Evolutionary conservation across 2,797 vertebrate genomes (phyloP), one percentile per base, ranked within the genome.

Genomic region (Salmo trutta): DNA sequence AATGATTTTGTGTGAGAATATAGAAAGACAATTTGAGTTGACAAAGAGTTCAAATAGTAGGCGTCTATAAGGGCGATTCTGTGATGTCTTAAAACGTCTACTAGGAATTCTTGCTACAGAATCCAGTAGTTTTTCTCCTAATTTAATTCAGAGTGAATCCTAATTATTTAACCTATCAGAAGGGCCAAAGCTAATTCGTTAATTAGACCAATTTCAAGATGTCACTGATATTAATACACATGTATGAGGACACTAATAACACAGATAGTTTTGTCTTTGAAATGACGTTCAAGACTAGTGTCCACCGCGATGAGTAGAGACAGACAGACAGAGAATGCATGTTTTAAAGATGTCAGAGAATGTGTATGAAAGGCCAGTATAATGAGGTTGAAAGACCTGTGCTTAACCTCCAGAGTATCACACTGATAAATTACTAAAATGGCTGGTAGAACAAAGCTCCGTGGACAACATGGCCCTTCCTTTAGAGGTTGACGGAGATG

Each of bases 301-400:
- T 64, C 59, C n/a, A n/a, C n/a, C n/a, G n/a, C n/a, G n/a, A n/a
- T n/a, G n/a, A n/a, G n/a, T n/a, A n/a, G n/a, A n/a, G n/a, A n/a
- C n/a, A 62, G 51, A 47, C 8, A 73, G 51, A 24, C 77, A 72
- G 73, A 52, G 80, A 79, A 74, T 79, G 71, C 83, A 83, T 89
- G 92, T 91, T 93, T 91, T 86, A 91, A 92, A 92, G 90, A 91
- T 93, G 91, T 92, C 90, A 85, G 86, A 0, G 51, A 78, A 41
- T 36, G 77, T 33, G 79, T 91, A 93, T 94, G 91, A 93, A 93
- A 94, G 93, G 71, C 0, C 3, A 0, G 75, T 70, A 82, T 93
- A 94, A 93, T 92, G 91, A 93, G 91, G 73, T 88, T 83, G 64
- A 92, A 92, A 90, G 91, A 90, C 86, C 91, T 78, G 85, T 88